These are phyloP conservation scores for Congeria kusceri DNA, from an alignment of 2,888 invertebrate genomes.

Conservation along the genomic window DNA sequence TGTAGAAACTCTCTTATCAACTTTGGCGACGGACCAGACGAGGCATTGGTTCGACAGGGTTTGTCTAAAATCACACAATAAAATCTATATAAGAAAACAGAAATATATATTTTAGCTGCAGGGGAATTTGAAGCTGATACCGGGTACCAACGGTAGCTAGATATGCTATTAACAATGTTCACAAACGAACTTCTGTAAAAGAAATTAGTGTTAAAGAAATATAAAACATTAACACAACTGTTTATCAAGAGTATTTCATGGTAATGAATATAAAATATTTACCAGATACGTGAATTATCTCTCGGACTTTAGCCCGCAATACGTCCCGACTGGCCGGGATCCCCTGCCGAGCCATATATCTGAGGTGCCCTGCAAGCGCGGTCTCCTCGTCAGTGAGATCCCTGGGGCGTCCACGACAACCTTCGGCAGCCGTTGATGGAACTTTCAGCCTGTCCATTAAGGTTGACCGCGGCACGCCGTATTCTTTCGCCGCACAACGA, in stretches of 20 bases:
- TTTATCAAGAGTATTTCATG: too few relatives aligned
- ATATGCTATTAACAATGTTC: too few relatives aligned
- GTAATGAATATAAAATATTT: background rate
- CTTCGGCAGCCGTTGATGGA: background rate
- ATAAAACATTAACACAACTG: too few relatives aligned
- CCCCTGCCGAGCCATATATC: slow-evolving; percentile 4
- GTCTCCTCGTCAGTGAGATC: slow-evolving; percentile 2
- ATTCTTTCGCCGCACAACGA: background rate
- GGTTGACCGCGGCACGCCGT: background rate
- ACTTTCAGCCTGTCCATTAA: background rate
- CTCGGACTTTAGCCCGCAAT: background rate
- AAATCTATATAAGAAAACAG: too few relatives aligned
- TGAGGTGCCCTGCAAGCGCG: too few relatives aligned
- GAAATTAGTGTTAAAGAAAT: too few relatives aligned
- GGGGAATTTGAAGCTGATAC: too few relatives aligned
- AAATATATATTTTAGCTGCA: too few relatives aligned
- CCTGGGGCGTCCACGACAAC: background rate
- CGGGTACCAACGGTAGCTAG: too few relatives aligned
- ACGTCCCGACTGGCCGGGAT: background rate
- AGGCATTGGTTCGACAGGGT: too few relatives aligned
- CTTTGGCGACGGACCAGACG: slow-evolving; percentile 6
- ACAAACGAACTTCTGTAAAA: too few relatives aligned
- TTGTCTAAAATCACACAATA: too few relatives aligned
- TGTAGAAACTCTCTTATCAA: slow-evolving; percentile 13
- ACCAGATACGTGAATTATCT: slow-evolving; percentile 1